phyloP scores from a whole-genome alignment of 2,797 vertebrate species.

The Ibycter americanus region DNA sequence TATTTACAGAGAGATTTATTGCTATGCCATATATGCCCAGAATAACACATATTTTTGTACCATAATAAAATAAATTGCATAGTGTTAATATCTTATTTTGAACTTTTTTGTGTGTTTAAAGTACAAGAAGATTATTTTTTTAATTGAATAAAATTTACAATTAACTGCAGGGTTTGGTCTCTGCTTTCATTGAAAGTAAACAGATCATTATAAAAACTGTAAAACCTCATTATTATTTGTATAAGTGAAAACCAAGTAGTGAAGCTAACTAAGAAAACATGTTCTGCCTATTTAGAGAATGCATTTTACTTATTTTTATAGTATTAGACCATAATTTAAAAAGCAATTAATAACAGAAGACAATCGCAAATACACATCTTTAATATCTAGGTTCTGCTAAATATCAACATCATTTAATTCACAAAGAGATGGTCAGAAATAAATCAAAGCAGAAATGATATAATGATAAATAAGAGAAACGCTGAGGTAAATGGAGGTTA shows the following conservation, averaged over 20 bases:
- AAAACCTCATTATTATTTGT: neutral
- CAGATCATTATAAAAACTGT: neutral
- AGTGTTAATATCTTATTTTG: neutral
- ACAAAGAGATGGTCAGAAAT: neutral
- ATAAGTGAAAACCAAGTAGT: neutral
- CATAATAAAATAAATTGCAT: neutral
- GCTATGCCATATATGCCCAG: neutral
- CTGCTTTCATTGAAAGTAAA: neutral
- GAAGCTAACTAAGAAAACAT: neutral
- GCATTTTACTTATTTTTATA: neutral
- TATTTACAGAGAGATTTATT: conserved; percentile 3
- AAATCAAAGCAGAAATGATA: neutral
- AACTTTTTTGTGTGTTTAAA: neutral
- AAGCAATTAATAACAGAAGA: neutral
- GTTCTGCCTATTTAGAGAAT: neutral
- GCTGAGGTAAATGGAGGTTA: neutral
- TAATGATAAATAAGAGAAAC: neutral
- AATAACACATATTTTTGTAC: neutral
- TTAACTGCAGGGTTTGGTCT: neutral
- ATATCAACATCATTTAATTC: neutral
- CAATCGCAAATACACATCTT: neutral
- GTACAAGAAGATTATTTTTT: neutral
- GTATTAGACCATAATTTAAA: neutral
- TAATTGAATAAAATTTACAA: neutral
- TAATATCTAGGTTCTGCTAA: neutral